Conservation (phyloP, 2,888 invertebrate genomes). For the Eugnorisma glareosa region DNA sequence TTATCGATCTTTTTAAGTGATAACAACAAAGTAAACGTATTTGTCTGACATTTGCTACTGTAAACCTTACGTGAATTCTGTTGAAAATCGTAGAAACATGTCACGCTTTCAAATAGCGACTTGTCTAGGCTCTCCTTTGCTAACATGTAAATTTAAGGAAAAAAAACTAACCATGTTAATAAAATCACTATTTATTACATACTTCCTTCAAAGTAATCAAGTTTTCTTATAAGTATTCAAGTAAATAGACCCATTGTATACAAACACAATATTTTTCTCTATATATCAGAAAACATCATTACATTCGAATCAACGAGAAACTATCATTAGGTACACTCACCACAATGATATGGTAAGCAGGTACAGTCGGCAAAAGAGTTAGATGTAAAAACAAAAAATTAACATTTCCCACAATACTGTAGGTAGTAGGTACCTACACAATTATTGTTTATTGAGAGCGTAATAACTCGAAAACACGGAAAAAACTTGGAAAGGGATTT, state of each 20-base stretch:
- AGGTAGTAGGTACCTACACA: neutral
- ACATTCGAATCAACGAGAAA: constrained; percentile 50
- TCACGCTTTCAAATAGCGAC: neutral
- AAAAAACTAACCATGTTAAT: neutral
- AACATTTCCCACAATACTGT: neutral
- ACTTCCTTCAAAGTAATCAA: neutral
- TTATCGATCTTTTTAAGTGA: neutral
- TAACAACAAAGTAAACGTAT: neutral
- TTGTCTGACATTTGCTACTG: neutral
- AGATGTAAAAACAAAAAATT: neutral
- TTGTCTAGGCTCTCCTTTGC: neutral
- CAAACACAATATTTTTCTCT: constrained; percentile 15
- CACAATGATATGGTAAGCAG: constrained; percentile 46
- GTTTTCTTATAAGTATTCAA: neutral
- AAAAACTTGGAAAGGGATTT: neutral
- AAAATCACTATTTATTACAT: neutral
- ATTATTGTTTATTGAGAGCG: neutral
- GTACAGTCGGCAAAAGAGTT: constrained; percentile 19
- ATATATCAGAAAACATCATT: constrained; percentile 40
- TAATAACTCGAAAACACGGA: neutral
- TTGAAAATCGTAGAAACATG: neutral
- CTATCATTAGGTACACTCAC: constrained; percentile 41
- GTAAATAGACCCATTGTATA: constrained; percentile 16
- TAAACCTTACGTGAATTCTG: neutral
- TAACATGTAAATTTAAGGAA: neutral